Percentiles rank a stretch among this genome's conserved stretches.
These are phyloP conservation scores for Cygnus olor DNA, from an alignment of 2,797 vertebrate genomes.

Conservation along the genomic window DNA sequence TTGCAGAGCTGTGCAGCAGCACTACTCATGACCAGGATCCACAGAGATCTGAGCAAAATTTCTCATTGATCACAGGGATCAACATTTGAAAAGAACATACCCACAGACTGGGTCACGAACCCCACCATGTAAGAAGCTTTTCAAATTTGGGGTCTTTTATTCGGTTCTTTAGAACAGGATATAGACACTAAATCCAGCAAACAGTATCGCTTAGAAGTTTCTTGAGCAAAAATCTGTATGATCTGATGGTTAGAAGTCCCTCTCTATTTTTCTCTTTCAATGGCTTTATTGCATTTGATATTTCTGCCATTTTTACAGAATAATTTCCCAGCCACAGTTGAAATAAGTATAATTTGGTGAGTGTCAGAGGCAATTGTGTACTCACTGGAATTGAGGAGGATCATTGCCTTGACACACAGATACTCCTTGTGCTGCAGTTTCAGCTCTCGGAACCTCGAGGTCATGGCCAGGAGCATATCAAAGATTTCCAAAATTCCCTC, in stretches of 20 bases:
- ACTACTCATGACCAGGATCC: neutral
- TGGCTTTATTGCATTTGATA: neutral
- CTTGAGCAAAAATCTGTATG: conserved; percentile 1
- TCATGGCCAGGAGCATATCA: conserved; percentile 95
- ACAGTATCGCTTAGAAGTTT: neutral
- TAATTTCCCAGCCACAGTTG: neutral
- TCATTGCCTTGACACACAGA: conserved; percentile 97
- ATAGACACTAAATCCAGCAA: neutral
- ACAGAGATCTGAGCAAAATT: neutral
- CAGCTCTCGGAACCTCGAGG: conserved; percentile 92
- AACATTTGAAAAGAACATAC: neutral
- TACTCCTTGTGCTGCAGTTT: conserved; percentile 96
- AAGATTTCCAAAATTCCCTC: conserved; percentile 99
- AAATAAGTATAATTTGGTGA: neutral
- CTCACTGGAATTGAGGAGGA: conserved; percentile 99
- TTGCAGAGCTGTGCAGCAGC: neutral
- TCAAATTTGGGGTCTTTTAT: neutral
- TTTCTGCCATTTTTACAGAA: neutral
- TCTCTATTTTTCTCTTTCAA: neutral
- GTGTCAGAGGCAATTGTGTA: conserved; percentile 36
- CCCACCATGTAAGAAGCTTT: neutral
- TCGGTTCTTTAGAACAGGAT: neutral
- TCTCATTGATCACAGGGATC: neutral
- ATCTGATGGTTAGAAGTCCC: neutral
- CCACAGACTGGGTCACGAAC: neutral